Base-by-base conservation (phyloP, 92 coral and sea anemone species). In the Palythoa heliodiscus region DNA sequence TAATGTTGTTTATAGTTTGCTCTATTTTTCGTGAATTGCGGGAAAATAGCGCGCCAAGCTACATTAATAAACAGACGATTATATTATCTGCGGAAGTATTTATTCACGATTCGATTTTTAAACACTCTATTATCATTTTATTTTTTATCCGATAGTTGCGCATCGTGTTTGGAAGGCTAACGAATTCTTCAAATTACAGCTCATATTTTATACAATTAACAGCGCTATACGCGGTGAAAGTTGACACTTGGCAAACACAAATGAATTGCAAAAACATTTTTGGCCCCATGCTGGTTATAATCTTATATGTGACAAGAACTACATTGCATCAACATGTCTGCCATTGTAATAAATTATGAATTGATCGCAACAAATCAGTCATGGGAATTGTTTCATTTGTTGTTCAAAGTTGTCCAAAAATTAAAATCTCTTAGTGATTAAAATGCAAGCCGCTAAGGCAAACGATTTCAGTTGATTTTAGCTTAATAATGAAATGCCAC, bases 21-120 rank as follows among this genome's bases (percentile, higher is more conserved):
- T 80, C n/a, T 23, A 37, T 78, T 50, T 15, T 73, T 54, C 24
- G 40, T 13, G 22, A 76, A 76, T 76, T 38, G 60, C 73, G 73
- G 48, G 43, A 3, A 15, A 58, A 43, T 52, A 78, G 39, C 35
- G 84, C 84, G 74, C 52, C 73, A 10, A 40, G 66, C 58, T 29
- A 64, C 39, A 4, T 40, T 47, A 24, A 43, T 20, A 39, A 80
- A 80, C 39, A 80, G 63, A 17, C 38, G 38, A 76, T 53, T 4
- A 43, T 52, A 29, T 14, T 61, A 25, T n/a, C 71, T 61, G 11
- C 37, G 70, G 58, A 57, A 37, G 19, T 1, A 38, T 40, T 11
- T 37, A 16, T 57, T 29, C 8, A 15, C 13, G 24, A 19, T 74
- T 74, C 48, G 22, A 53, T 76, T 52, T 54, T 22, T 52, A n/a